These are phyloP conservation scores for Orthonevra nobilis DNA, from an alignment of 2,888 invertebrate species.

Conservation along the genomic window DNA sequence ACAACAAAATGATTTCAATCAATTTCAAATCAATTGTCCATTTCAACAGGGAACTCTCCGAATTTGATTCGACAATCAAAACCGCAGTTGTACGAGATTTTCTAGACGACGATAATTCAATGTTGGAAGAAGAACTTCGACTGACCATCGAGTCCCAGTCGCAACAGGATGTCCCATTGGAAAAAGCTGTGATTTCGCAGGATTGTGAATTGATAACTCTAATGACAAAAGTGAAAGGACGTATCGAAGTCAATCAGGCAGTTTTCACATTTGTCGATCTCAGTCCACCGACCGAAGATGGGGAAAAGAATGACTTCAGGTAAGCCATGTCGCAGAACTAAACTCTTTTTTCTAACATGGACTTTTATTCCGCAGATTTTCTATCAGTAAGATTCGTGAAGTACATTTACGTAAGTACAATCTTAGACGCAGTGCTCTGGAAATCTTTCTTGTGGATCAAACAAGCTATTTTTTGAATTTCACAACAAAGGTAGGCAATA, in stretches of 20 bases:
- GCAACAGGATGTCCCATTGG: constrained; percentile 81
- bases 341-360: too few relatives aligned
- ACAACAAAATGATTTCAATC: background rate
- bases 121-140: constrained; percentile 81
- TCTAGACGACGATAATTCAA: constrained; percentile 79
- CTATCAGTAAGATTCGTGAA: constrained; percentile 82
- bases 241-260: constrained; percentile 83
- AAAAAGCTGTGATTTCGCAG: constrained; percentile 83
- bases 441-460: constrained; percentile 84
- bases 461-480: constrained; percentile 85
- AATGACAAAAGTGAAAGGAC: constrained; percentile 83
- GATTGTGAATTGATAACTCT: constrained; percentile 84
- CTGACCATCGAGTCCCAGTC: constrained; percentile 79
- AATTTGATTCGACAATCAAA: constrained; percentile 80
- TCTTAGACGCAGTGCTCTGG: constrained; percentile 83
- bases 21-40: background rate
- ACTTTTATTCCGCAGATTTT: constrained; percentile 77
- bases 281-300: constrained; percentile 81
- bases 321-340: constrained; percentile 64
- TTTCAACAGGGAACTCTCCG: constrained; percentile 76
- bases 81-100: constrained; percentile 80
- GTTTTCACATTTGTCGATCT: constrained; percentile 83
- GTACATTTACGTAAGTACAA: constrained; percentile 85
- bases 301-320: constrained; percentile 81
- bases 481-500: constrained; percentile 82